Evolutionary conservation across 2,797 vertebrate species (phyloP).

Genomic region (Mustela erminea): DNA sequence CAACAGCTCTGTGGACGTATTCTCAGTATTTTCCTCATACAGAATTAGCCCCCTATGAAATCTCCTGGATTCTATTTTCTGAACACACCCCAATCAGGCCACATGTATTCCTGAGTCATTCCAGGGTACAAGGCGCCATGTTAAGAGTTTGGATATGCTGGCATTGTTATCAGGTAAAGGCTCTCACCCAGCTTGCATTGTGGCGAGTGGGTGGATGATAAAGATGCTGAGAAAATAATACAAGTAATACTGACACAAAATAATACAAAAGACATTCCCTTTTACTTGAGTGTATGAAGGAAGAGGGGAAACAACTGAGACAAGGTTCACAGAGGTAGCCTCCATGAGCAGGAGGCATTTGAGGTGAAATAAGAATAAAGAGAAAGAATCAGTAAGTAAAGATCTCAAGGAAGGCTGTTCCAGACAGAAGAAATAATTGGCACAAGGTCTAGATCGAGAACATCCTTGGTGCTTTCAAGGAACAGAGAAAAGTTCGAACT

Average conservation of each 20-base stretch:
- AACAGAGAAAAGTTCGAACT: background rate
- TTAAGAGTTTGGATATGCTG: background rate
- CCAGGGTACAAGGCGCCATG: background rate
- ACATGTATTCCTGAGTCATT: background rate
- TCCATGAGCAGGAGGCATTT: background rate
- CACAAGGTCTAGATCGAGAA: background rate
- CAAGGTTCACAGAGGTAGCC: background rate
- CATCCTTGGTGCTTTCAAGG: background rate
- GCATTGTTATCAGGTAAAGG: background rate
- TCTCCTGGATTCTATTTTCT: background rate
- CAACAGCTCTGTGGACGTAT: background rate
- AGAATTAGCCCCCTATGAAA: background rate
- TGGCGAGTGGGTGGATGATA: no score
- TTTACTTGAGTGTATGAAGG: background rate
- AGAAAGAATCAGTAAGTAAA: background rate
- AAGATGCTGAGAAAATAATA: background rate
- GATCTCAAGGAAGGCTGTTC: background rate
- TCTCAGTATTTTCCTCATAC: background rate
- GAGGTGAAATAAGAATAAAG: background rate
- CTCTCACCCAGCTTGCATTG: background rate
- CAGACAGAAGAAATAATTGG: background rate
- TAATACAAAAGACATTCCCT: background rate
- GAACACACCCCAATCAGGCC: background rate
- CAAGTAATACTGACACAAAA: background rate
- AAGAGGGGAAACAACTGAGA: background rate